Percentiles rank a stretch among this genome's conserved stretches.
Conservation (phyloP, 2,888 invertebrate species). For the Catonia carolina region DNA sequence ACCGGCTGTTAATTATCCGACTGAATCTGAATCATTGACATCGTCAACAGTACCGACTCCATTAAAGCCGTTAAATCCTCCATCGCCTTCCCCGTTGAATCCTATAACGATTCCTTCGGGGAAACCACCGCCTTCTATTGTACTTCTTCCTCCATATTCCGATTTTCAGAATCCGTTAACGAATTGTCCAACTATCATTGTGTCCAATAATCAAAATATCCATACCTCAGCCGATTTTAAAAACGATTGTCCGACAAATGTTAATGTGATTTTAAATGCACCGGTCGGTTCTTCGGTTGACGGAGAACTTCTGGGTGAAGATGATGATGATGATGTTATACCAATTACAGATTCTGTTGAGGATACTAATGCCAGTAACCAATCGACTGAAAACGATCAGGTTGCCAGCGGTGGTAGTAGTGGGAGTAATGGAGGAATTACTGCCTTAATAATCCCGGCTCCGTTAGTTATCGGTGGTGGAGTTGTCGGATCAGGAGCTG, state of each 20-base stretch:
- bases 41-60: slow-evolving; percentile 14
- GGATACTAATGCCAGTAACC: no score
- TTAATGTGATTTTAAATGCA: slow-evolving; percentile 1
- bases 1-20: slow-evolving; percentile 3
- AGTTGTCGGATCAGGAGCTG: slow-evolving; percentile 1
- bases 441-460: neutral
- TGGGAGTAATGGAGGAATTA: neutral
- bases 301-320: neutral
- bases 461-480: neutral
- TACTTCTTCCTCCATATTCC: slow-evolving; percentile 16
- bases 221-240: slow-evolving; percentile 11
- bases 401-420: neutral
- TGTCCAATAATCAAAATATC: neutral
- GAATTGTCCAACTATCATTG: neutral
- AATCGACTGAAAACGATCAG: no score
- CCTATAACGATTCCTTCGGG: slow-evolving; percentile 23
- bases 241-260: neutral
- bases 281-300: slow-evolving; percentile 39
- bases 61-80: neutral
- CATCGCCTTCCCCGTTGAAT: slow-evolving; percentile 19
- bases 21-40: neutral
- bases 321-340: slow-evolving; percentile 4
- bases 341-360: no score
- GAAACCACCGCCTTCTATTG: slow-evolving; percentile 27
- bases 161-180: slow-evolving; percentile 4